A percentile compares a stretch with the other conserved stretches of the same genome.
phyloP scores from a whole-genome alignment of 2,113 vertebrate genomes.

The Passer domesticus region DNA sequence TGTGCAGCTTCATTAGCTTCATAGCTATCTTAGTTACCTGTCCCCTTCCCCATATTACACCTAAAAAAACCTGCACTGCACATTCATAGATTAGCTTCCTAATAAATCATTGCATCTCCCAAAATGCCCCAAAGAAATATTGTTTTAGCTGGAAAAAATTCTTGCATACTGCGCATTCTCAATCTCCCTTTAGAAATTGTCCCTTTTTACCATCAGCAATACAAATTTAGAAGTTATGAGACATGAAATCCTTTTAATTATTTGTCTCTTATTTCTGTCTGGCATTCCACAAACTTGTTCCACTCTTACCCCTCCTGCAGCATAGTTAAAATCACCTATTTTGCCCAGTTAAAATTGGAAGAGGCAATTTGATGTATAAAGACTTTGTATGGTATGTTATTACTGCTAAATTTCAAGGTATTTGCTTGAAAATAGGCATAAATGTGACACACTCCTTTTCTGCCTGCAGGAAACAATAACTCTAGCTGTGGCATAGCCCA shows the following conservation, averaged over 20 bases:
- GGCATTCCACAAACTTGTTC: neutral
- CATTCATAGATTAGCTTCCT: neutral
- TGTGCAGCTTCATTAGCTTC: slow-evolving; percentile 8
- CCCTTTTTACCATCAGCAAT: neutral
- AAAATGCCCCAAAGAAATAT: neutral
- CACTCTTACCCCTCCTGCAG: neutral
- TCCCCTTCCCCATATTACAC: neutral
- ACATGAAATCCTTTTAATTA: neutral
- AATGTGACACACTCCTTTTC: neutral
- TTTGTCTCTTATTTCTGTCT: neutral
- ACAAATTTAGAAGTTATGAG: neutral
- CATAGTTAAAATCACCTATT: neutral
- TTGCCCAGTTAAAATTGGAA: neutral
- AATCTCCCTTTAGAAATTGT: neutral
- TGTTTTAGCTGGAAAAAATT: neutral
- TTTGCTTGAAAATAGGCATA: neutral
- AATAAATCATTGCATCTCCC: neutral
- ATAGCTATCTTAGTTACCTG: neutral
- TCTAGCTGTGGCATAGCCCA: neutral
- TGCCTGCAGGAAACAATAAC: neutral
- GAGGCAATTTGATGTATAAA: neutral
- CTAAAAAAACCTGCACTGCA: neutral
- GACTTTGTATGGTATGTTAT: neutral
- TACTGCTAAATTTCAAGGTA: neutral
- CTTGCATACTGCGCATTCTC: neutral